Percentiles rank a stretch among this genome's conserved stretches.
Evolutionary conservation across 2,797 vertebrate genomes (phyloP).

Genomic region (Agapornis canus): DNA sequence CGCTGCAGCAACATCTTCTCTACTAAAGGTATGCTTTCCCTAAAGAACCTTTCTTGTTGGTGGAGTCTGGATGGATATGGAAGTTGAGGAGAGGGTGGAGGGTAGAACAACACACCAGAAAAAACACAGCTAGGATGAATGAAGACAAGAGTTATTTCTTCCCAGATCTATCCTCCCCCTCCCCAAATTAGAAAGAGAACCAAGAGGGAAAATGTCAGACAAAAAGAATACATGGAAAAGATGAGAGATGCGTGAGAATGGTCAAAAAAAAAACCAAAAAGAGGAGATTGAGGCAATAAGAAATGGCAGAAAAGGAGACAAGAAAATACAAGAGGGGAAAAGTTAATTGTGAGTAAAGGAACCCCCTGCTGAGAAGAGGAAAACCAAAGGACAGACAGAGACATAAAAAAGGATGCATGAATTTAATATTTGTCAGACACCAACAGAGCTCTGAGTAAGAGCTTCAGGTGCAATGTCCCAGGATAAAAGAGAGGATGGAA

Average conservation of each 20-base stretch:
- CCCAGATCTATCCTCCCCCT: neutral
- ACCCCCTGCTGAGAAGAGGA: neutral
- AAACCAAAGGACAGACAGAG: neutral
- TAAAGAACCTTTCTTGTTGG: neutral
- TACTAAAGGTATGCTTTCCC: neutral
- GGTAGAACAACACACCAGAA: neutral
- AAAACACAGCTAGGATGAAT: neutral
- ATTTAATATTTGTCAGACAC: neutral
- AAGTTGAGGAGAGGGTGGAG: neutral
- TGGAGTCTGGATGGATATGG: neutral
- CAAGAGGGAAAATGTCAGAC: neutral
- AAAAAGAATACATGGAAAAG: neutral
- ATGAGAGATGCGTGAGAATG: neutral
- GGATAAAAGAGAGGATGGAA: neutral
- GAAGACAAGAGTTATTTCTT: neutral
- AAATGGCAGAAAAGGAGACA: neutral
- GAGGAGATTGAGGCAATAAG: neutral
- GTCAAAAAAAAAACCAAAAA: neutral
- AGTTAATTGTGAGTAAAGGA: neutral
- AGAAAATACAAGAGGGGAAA: neutral
- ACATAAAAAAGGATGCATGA: neutral
- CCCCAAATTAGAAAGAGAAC: neutral
- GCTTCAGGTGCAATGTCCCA: neutral
- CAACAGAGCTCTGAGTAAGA: neutral
- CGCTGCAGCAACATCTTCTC: neutral